Base-by-base conservation (phyloP, 2,113 vertebrate genomes). In the Solea solea region DNA sequence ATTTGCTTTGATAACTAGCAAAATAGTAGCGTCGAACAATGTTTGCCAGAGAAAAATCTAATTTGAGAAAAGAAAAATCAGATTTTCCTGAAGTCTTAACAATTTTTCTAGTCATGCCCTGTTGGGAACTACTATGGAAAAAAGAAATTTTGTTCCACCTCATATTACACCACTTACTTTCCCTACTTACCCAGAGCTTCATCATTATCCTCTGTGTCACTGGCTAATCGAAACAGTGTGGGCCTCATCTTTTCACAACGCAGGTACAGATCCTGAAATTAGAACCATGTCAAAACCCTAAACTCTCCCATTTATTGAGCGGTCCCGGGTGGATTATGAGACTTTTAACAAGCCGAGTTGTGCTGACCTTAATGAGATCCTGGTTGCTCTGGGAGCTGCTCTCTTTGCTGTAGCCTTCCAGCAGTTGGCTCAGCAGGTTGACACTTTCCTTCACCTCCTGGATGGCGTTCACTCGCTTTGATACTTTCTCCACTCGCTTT, bases 171-270 rank as follows among this genome's bases (percentile, higher is more conserved):
- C 52, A 39, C 8, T 45, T 2, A 16, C n/a, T 52, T 5, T 16
- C 11, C 1, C 14, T 1, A 34, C 91, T 90, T 82, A 98, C 98
- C 98, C 42, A 99, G 88, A 28, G 97, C 97, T 86, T 99, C 97
- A n/a, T 99, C 97, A 1, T 94, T 98, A 87, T 99, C 98, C 83
- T 99, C 98, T 2, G 97, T 99, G 83, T 99, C 97, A 39, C 97
- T 99, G 58, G 98, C 98, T 5, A 99, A 91, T 15, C 96, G 90
- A 87, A 99, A 99, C 0, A 99, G 92, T 0, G 97, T 99, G 3
- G 97, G 98, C 69, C 98, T 95, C 98, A 99, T 96, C 80, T 96
- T 97, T 86, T 99, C 97, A 40, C 98, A 99, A 80, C 97, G 96
- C 90, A 97, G 96, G 87, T 97, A 99, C 69, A 99, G 86, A 83